Conservation (phyloP, 2,113 vertebrate genomes). For the Psettodes erumei region DNA sequence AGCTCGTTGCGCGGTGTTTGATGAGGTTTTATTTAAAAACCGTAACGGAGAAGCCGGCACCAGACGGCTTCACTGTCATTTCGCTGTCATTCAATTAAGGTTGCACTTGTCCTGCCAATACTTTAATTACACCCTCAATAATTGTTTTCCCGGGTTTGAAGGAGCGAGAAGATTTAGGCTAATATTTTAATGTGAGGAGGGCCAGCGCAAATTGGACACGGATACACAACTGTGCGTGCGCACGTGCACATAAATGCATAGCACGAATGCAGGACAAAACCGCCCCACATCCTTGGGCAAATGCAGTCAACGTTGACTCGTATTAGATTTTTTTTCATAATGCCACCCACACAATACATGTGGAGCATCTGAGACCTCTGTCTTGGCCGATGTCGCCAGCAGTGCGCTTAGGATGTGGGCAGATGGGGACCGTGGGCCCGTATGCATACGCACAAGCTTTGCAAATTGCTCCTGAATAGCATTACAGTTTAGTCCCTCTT, state of each 20-base stretch:
- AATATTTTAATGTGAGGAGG: slow-evolving; percentile 45
- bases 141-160: slow-evolving; percentile 78
- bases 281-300: slow-evolving; percentile 60
- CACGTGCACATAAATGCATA: background rate
- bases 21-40: slow-evolving; percentile 55
- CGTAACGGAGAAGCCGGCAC: slow-evolving; percentile 34
- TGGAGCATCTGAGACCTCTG: slow-evolving; percentile 68
- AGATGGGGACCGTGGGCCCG: slow-evolving; percentile 73
- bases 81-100: slow-evolving; percentile 79
- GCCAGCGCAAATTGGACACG: slow-evolving; percentile 31
- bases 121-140: slow-evolving; percentile 83
- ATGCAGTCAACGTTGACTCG: slow-evolving; percentile 72
- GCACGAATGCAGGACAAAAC: slow-evolving; percentile 36
- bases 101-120: slow-evolving; percentile 78
- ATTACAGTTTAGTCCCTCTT: slow-evolving; percentile 69
- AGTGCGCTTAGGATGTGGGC: slow-evolving; percentile 77
- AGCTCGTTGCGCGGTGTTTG: slow-evolving; percentile 51
- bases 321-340: slow-evolving; percentile 78
- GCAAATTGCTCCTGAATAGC: slow-evolving; percentile 79
- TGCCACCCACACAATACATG: slow-evolving; percentile 76
- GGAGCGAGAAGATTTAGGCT: slow-evolving; percentile 66
- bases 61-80: slow-evolving; percentile 64
- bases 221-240: slow-evolving; percentile 13
- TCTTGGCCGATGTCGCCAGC: slow-evolving; percentile 78
- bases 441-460: slow-evolving; percentile 77